Evolutionary conservation across 1,140 invertebrate species (phyloP), one percentile per base, ranked within the genome.

Genomic region (Drosophila parabipectinata): DNA sequence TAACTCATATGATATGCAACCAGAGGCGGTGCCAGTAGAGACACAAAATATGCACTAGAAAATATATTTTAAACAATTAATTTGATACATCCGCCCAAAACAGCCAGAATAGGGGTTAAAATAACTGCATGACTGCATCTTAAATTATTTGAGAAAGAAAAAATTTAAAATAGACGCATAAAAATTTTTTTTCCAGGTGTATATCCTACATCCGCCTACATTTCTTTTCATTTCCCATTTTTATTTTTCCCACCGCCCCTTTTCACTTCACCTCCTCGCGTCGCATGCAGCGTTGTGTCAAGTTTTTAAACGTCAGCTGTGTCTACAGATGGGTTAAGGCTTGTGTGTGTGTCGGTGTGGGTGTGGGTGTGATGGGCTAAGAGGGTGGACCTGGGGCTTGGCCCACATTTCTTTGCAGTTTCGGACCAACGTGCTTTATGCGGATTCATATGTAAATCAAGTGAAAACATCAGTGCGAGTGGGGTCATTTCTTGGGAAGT

Each of bases 361-460:
- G 51, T 39, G 9, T 9, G 45, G 3, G 51, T 39, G 9, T 9
- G 45, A 39, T 50, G 34, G 48, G 69, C 41, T 69, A 39, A 71
- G 66, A 51, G 52, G 52, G 34, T 47, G 71, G 69, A 68, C 59
- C 63, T 57, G 62, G 41, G 56, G 52, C 75, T 59, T 78, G 79
- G 68, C 81, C 71, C 57, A 78, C 75, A 72, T 83, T 83, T 79
- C 63, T 71, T 82, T 58, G 73, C 56, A 61, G 63, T 77, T 69
- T 81, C 78, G 48, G 34, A 73, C 68, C 60, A 60, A 34, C 76
- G 59, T 75, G 66, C 69, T 63, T 77, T 82, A 81, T 82, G 79
- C 63, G 72, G 54, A 83, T 83, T 83, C 79, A 63, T 79, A 83
- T 83, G 79, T 78, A 83, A 83, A 83, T 83, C 57, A 83, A 79